Evolutionary conservation across 2,888 invertebrate genomes (phyloP).

Genomic region (Stegana nigrithorax): DNA sequence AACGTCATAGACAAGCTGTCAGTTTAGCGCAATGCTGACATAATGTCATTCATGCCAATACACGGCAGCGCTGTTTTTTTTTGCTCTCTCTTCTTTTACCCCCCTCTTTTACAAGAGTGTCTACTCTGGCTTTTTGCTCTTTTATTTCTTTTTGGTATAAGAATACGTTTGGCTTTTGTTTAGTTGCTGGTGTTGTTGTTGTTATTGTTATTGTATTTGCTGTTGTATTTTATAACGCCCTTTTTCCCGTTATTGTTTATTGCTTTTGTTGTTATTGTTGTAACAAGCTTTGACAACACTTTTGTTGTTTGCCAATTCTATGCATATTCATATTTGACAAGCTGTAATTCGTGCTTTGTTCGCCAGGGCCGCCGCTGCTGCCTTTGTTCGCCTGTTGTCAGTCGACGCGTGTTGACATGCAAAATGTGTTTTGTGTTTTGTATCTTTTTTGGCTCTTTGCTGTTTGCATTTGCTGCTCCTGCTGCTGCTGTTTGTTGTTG

Average conservation of each 20-base stretch:
- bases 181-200: background rate
- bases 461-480: too few relatives aligned
- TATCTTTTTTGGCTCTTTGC: background rate
- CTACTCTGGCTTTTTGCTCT: too few relatives aligned
- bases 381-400: background rate
- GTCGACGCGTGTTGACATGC: background rate
- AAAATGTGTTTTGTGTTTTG: conserved; percentile 1
- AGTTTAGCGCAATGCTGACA: conserved; percentile 1
- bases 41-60: background rate
- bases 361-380: background rate
- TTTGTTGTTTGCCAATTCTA: background rate
- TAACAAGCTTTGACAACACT: background rate
- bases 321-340: conserved; percentile 1
- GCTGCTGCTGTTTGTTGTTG: too few relatives aligned
- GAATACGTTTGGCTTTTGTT: background rate
- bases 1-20: background rate
- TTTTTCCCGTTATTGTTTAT: too few relatives aligned
- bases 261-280: too few relatives aligned
- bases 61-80: too few relatives aligned
- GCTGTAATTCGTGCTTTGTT: background rate
- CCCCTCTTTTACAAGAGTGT: too few relatives aligned
- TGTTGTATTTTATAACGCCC: background rate
- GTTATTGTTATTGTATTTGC: background rate
- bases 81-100: background rate
- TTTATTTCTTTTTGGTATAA: too few relatives aligned